These are phyloP conservation scores for Drosophila suboccidentalis DNA, from an alignment of 2,888 invertebrate species.

Conservation along the genomic window DNA sequence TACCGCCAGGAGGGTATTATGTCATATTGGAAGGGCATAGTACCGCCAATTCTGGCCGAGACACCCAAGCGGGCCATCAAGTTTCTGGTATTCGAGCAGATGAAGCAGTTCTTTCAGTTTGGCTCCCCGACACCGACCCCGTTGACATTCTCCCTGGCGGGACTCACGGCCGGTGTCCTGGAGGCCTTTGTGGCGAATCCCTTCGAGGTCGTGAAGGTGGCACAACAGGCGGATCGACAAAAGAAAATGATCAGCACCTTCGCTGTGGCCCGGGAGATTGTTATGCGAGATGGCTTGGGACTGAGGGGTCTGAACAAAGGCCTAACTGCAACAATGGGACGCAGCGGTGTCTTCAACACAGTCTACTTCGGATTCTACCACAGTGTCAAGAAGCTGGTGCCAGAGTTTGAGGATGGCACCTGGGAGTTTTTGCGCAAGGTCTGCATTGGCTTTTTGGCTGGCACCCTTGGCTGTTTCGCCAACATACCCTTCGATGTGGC, in stretches of 20 bases:
- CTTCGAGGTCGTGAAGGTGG: slow-evolving; percentile 97
- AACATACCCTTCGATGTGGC: slow-evolving; percentile 99
- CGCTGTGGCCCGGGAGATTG: slow-evolving; percentile 92
- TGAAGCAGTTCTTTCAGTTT: slow-evolving; percentile 94
- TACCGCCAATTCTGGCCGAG: slow-evolving; percentile 97
- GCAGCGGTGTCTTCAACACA: slow-evolving; percentile 97
- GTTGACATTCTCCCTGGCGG: slow-evolving; percentile 96
- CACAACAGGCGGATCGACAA: slow-evolving; percentile 91
- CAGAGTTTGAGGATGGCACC: slow-evolving; percentile 89
- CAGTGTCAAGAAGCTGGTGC: slow-evolving; percentile 92
- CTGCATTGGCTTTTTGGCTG: slow-evolving; percentile 94
- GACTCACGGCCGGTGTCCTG: slow-evolving; percentile 94
- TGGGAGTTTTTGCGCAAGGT: slow-evolving; percentile 92
- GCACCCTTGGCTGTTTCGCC: slow-evolving; percentile 93
- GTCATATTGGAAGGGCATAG: slow-evolving; percentile 96
- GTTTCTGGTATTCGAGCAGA: slow-evolving; percentile 97
- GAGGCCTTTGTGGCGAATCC: slow-evolving; percentile 97
- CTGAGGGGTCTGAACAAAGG: slow-evolving; percentile 94
- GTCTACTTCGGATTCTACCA: slow-evolving; percentile 98
- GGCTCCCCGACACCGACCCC: slow-evolving; percentile 91
- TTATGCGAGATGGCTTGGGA: slow-evolving; percentile 92
- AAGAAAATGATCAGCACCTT: slow-evolving; percentile 90
- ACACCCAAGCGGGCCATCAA: slow-evolving; percentile 98
- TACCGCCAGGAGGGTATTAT: slow-evolving; percentile 92
- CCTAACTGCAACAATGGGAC: slow-evolving; percentile 93